Conservation (phyloP, 2,113 vertebrate species). For the Brevimyrus niger region DNA sequence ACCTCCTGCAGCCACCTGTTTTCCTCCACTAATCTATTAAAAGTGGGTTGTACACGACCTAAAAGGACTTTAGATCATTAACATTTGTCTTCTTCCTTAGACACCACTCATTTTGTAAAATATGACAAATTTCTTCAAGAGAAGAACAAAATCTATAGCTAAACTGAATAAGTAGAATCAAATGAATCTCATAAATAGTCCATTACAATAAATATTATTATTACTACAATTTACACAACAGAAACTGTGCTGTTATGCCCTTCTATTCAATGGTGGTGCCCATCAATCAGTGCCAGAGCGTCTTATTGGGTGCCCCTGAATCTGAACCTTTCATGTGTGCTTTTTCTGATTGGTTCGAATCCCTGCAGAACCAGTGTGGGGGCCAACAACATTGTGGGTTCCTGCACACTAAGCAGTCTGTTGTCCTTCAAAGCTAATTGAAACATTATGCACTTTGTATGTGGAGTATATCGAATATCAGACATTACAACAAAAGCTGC, state of each 20-base stretch:
- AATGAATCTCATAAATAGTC: background rate
- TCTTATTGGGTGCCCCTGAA: background rate
- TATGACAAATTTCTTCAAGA: background rate
- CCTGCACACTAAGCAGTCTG: constrained; percentile 14
- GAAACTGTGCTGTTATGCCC: background rate
- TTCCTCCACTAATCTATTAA: background rate
- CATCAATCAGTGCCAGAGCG: background rate
- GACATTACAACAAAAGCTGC: background rate
- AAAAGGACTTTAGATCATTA: background rate
- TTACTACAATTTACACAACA: background rate
- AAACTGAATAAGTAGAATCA: background rate
- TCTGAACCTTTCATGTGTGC: background rate
- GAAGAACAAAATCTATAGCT: background rate
- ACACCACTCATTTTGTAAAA: background rate
- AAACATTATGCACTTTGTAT: background rate
- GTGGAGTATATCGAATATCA: constrained; percentile 7
- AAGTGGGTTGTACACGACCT: background rate
- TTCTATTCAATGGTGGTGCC: background rate
- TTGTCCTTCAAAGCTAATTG: constrained; percentile 14
- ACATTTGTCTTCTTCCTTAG: background rate
- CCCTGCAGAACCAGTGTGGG: background rate
- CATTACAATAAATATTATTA: background rate
- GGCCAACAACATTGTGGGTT: background rate
- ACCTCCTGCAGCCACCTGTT: background rate
- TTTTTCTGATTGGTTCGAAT: background rate